phyloP scores from a whole-genome alignment of 37 sponge, comb jelly and placozoan species.

The Hormiphora californensis region DNA sequence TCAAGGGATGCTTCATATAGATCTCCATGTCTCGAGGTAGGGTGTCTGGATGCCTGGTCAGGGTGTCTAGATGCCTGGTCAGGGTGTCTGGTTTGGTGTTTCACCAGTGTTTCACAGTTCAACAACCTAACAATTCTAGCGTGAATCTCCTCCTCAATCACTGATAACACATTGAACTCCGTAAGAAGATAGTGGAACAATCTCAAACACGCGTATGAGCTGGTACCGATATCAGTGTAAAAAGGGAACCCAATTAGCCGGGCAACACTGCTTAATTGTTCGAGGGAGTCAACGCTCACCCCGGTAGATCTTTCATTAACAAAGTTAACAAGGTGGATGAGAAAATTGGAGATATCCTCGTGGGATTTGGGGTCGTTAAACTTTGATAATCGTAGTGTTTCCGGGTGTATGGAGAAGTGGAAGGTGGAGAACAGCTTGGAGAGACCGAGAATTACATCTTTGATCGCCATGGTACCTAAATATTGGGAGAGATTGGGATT shows the following conservation, averaged over 20 bases:
- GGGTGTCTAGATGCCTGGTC: not conserved
- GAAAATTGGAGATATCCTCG: not conserved
- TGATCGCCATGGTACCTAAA: conserved; percentile 28
- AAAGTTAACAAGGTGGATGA: not conserved
- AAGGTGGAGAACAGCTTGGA: not conserved
- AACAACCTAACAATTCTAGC: not conserved
- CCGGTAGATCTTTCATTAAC: not conserved
- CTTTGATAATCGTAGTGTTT: conserved; percentile 2
- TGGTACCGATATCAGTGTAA: not conserved
- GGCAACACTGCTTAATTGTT: no score
- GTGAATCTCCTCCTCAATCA: not conserved
- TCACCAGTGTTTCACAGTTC: not conserved
- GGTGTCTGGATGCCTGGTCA: no score
- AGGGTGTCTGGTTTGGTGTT: not conserved
- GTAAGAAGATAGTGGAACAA: not conserved
- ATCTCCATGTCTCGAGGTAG: not conserved
- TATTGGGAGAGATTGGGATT: no score
- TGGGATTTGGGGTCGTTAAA: conserved; percentile 37
- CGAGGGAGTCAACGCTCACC: not conserved
- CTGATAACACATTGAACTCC: not conserved
- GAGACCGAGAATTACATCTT: not conserved
- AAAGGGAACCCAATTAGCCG: not conserved
- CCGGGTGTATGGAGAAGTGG: not conserved
- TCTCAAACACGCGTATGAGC: conserved; percentile 20
- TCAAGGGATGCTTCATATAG: not conserved